These are phyloP conservation scores for Martes flavigula DNA, from an alignment of 2,797 vertebrate species.

Conservation along the genomic window DNA sequence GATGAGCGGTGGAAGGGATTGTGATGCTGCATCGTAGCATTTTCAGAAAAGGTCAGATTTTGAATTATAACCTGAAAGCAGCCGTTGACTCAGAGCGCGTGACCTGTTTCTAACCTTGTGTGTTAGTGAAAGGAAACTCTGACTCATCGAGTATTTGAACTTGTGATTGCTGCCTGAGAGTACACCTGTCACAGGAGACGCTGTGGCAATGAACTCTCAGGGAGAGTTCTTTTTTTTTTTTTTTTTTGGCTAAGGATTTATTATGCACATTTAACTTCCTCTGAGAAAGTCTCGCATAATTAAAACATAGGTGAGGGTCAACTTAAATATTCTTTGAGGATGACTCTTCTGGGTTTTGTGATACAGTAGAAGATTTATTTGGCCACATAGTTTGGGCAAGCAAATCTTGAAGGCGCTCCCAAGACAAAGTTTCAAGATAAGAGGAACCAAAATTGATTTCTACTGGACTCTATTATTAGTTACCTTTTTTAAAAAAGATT, in stretches of 20 bases:
- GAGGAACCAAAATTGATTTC: background rate
- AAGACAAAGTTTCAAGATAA: background rate
- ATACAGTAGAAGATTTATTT: background rate
- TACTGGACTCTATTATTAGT: background rate
- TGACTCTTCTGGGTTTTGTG: background rate
- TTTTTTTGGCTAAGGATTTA: background rate
- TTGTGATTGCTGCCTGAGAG: background rate
- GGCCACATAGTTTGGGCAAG: background rate
- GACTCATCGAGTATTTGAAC: conserved; percentile 48
- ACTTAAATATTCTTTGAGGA: background rate
- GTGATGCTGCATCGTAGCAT: background rate
- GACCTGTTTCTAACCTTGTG: conserved; percentile 52
- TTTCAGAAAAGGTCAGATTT: background rate
- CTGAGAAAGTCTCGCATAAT: background rate
- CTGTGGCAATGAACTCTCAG: background rate
- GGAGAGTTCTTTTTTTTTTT: background rate
- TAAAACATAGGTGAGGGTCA: background rate
- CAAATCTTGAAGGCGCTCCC: background rate
- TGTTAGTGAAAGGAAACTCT: background rate
- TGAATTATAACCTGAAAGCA: background rate
- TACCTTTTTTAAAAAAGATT: background rate
- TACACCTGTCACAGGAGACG: conserved; percentile 31
- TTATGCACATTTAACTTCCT: background rate
- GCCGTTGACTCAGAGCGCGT: background rate
- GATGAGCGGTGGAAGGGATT: background rate